Evolutionary conservation across 2,888 invertebrate genomes (phyloP).

Genomic region (Volucella zonaria): DNA sequence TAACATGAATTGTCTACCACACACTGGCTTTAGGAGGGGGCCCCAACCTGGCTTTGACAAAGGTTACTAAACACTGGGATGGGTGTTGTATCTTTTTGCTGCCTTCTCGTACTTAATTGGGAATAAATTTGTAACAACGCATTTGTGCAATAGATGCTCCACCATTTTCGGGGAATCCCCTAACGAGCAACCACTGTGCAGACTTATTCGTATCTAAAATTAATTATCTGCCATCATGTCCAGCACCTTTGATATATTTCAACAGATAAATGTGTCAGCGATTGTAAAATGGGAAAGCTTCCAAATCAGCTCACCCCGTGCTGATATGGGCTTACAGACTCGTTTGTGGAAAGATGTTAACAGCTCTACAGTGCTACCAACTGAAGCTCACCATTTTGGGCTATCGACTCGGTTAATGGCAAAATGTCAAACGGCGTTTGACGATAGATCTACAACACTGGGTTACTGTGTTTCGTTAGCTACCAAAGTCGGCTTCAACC

Average conservation of each 20-base stretch:
- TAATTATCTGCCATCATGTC: constrained; percentile 65
- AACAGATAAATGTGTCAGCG: constrained; percentile 65
- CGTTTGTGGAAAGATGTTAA: constrained; percentile 33
- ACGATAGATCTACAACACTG: constrained; percentile 68
- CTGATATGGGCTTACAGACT: no score
- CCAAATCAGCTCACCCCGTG: constrained; percentile 6
- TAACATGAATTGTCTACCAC: constrained; percentile 23
- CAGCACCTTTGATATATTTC: constrained; percentile 67
- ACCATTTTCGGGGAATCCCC: no score
- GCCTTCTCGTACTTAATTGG: no score
- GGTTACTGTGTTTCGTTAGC: constrained; percentile 70
- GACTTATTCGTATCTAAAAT: constrained; percentile 52
- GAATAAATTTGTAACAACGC: no score
- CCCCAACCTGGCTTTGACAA: no score
- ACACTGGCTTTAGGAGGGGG: no score
- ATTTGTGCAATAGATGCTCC: no score
- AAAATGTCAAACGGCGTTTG: constrained; percentile 53
- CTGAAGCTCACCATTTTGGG: constrained; percentile 60
- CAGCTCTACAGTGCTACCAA: constrained; percentile 36
- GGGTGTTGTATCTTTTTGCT: no score
- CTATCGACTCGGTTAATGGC: constrained; percentile 63
- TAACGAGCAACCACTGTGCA: neutral
- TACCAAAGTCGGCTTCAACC: constrained; percentile 22
- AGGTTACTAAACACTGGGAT: no score
- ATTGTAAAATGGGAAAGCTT: constrained; percentile 32